Evolutionary conservation across 2,113 vertebrate genomes (phyloP), one percentile per base, ranked within the genome.

Genomic region (Phasianus colchicus): DNA sequence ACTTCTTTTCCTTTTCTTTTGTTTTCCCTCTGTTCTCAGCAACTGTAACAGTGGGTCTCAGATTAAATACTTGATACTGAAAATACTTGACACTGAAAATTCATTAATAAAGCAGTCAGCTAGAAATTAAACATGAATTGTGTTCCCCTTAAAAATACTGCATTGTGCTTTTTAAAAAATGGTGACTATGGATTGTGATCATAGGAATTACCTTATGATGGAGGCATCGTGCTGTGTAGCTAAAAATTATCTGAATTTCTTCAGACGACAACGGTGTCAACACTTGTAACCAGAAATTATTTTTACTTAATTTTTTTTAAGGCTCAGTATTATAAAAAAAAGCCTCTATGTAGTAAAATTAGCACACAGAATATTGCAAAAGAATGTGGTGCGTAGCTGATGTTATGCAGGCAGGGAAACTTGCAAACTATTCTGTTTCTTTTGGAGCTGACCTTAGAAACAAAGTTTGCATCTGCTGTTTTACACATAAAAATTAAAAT

Each of bases 401-500:
- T 32, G 9, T 52, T 80, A 34, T 14, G 38, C 42, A 84, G n/a
- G 15, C 8, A 38, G 24, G 12, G 10, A 61, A 11, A 10, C 20
- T 77, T 40, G 34, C 24, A 18, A 72, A 58, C 6, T 30, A 13
- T 38, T 69, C 10, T 16, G 1, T 57, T 83, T 88, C 45, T 88
- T 89, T 70, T 71, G 38, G 29, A 69, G 52, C 34, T 91, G 16
- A 67, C 11, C 89, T 50, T 61, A 50, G 48, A 36, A 22, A 67
- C 42, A 75, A 86, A 60, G 12, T 36, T 25, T 60, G 11, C 8
- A 55, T 83, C 55, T 88, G 11, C 42, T 71, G 40, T 15, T 34
- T 76, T 90, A 71, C 50, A 75, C 71, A 29, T 13, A 78, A 89
- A 86, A 88, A 66, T 30, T 67, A 67, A 90, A 88, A 88, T 45